Conservation (phyloP, 1,140 invertebrate species). For the Drosophila sturtevanti region DNA sequence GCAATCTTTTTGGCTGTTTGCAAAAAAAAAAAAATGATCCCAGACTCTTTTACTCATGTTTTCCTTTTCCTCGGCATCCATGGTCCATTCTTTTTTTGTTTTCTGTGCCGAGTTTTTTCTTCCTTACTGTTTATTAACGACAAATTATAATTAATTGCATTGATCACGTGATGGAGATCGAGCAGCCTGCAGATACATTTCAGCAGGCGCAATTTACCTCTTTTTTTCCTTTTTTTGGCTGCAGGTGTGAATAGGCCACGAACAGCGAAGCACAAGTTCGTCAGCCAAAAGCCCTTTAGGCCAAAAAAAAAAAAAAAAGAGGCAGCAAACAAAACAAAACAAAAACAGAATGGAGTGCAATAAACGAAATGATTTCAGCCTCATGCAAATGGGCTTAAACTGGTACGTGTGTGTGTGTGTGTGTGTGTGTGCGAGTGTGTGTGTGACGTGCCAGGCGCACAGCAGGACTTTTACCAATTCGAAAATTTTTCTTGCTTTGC, state of each 20-base stretch:
- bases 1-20: conserved; percentile 20
- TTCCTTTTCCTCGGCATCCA: conserved; percentile 2
- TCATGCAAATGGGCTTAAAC: conserved; percentile 35
- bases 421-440: conserved; percentile 24
- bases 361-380: conserved; percentile 20
- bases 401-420: conserved; percentile 16
- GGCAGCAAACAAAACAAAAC: conserved; percentile 14
- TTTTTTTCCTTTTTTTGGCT: conserved; percentile 49
- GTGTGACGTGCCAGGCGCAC: conserved; percentile 69
- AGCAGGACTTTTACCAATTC: conserved; percentile 77
- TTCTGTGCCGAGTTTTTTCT: conserved; percentile 21
- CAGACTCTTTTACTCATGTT: conserved; percentile 17
- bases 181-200: conserved; percentile 74
- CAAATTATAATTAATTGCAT: conserved; percentile 82
- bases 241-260: conserved; percentile 75
- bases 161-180: conserved; percentile 77
- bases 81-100: background rate
- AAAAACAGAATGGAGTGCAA: conserved; percentile 32
- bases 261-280: conserved; percentile 13
- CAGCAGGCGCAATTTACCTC: conserved; percentile 76
- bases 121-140: conserved; percentile 62
- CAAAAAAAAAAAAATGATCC: conserved; percentile 29
- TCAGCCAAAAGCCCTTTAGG: conserved; percentile 14
- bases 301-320: conserved; percentile 21
- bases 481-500: conserved; percentile 28